phyloP scores from a whole-genome alignment of 2,888 invertebrate genomes.

The Eudemis profundana region DNA sequence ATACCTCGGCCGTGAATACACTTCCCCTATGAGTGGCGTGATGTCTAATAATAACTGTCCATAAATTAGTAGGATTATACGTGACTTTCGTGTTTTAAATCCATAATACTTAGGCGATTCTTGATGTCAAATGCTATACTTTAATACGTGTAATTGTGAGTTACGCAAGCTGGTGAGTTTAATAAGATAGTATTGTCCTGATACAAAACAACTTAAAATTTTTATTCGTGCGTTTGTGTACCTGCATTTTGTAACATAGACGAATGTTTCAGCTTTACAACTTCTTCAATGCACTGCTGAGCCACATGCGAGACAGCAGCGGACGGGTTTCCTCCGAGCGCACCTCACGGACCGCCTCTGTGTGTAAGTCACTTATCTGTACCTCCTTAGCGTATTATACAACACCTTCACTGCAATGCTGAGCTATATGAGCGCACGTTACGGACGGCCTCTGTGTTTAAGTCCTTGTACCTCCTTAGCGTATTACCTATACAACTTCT shows the following conservation, averaged over 20 bases:
- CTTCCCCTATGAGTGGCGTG: not conserved
- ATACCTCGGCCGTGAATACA: not conserved
- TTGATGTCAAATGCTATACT: not conserved
- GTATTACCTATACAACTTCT: too few relatives aligned
- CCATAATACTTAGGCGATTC: too few relatives aligned
- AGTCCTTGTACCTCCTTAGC: too few relatives aligned
- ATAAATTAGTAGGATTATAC: not conserved
- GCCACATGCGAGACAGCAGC: slow-evolving; percentile 91
- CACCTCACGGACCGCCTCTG: slow-evolving; percentile 88
- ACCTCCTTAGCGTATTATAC: too few relatives aligned
- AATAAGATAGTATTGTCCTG: too few relatives aligned
- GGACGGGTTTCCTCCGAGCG: slow-evolving; percentile 86
- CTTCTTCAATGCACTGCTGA: slow-evolving; percentile 96
- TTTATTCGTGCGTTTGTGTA: not conserved
- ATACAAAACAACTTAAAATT: too few relatives aligned
- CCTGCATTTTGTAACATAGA: not conserved
- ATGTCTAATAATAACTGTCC: not conserved
- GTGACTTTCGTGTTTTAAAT: not conserved
- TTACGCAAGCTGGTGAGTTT: too few relatives aligned
- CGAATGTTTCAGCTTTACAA: slow-evolving; percentile 92
- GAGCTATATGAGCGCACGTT: too few relatives aligned
- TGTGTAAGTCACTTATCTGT: slow-evolving; percentile 67
- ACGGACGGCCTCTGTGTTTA: too few relatives aligned
- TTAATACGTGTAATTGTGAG: too few relatives aligned
- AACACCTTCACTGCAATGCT: too few relatives aligned